Base-by-base conservation (phyloP, 2,888 invertebrate genomes). In the Thymelicus lineola region DNA sequence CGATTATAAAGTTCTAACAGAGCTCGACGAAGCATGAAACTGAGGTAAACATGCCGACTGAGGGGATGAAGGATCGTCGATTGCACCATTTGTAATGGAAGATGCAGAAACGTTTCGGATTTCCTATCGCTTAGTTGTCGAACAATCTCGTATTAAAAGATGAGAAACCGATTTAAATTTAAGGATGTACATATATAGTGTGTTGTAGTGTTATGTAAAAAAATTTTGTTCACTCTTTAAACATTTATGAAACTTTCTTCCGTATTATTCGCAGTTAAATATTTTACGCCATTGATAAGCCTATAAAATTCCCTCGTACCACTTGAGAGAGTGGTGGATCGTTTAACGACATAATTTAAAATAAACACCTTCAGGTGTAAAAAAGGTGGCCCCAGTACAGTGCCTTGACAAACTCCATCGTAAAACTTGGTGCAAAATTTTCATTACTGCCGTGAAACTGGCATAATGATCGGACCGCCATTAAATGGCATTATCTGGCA, bases 401-500 rank as follows among this genome's bases (percentile, higher is more conserved):
- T 76, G 79, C 80, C 80, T 78, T 79, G 79, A 75, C 76, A 76
- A 77, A 78, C 78, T 76, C 79, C 76, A 75, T 87, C 89, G 84
- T 92, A 88, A 91, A 92, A 89, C 82, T 77, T 77, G 81, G 81
- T 58, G 79, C 86, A 84, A 89, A 88, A 90, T 90, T 91, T 92
- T 91, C 90, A 92, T 89, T 89, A 86, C 86, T 84, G 67, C 81
- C 81, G 80, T 83, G 87, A 86, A 87, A 85, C 78, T 83, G 80
- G 80, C 83, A 84, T 90, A 91, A 91, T 88, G 90, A 90, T 91
- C 86, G 87, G 88, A 84, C 87, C 81, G 82, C 87, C 81, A 86
- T 91, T 86, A 88, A 90, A 87, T 82, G 86, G 84, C 88, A 91
- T 89, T 90, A 92, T 90, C 90, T 88, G 75, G 81, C 82, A 85